Conservation (phyloP, 2,888 invertebrate genomes). For the Caenorhabditis sp. region DNA sequence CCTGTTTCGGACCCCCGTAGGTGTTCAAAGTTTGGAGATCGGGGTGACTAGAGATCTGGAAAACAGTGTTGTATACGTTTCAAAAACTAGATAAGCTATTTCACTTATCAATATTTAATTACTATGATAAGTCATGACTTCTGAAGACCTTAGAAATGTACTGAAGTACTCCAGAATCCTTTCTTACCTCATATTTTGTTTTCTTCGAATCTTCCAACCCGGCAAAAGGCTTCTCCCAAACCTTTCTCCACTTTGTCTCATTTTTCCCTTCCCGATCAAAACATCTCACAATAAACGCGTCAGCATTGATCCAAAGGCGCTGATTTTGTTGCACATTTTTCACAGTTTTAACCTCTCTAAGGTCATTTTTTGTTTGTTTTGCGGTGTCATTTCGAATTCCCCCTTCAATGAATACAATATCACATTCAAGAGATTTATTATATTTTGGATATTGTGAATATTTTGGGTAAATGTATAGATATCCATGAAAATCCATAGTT, state of each 20-base stretch:
- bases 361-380: not conserved
- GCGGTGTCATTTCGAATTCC: not conserved
- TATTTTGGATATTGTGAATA: not conserved
- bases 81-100: too few species aligned
- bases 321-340: not conserved
- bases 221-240: conserved; percentile 46
- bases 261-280: not conserved
- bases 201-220: conserved; percentile 39
- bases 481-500: not conserved
- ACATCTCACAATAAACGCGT: not conserved
- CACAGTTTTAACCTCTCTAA: not conserved
- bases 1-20: conserved; percentile 13
- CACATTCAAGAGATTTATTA: not conserved
- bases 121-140: too few species aligned
- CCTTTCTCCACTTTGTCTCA: too few species aligned
- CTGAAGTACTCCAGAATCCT: too few species aligned
- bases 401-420: not conserved
- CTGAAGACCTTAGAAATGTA: too few species aligned
- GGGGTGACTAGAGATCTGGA: conserved; percentile 20
- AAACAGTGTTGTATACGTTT: not conserved
- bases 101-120: not conserved
- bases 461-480: not conserved
- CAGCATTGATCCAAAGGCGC: not conserved
- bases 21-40: conserved; percentile 23
- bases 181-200: conserved; percentile 26